Evolutionary conservation across 2,888 invertebrate genomes (phyloP).

Genomic region (Lacanobia wlatinum): DNA sequence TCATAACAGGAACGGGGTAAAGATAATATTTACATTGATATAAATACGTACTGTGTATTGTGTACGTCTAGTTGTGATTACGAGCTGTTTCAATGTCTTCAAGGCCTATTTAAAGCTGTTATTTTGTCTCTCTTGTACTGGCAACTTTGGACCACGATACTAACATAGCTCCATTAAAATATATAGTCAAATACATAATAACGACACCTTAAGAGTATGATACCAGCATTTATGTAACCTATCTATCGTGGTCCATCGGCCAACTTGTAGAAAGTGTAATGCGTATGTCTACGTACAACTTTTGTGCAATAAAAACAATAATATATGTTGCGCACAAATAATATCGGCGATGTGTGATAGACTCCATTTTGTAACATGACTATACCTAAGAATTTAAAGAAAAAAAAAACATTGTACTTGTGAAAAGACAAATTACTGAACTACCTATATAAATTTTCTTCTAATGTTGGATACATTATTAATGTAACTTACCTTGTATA

Average conservation of each 20-base stretch:
- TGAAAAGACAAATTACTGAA: constrained; percentile 79
- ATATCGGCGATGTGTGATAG: constrained; percentile 81
- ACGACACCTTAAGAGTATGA: constrained; percentile 31
- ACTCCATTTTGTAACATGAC: constrained; percentile 82
- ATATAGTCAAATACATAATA: constrained; percentile 39
- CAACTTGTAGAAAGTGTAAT: constrained; percentile 50
- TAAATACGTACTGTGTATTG: constrained; percentile 51
- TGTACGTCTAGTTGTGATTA: constrained; percentile 56
- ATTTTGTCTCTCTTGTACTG: constrained; percentile 51
- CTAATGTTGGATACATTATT: constrained; percentile 84
- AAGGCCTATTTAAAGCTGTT: constrained; percentile 51
- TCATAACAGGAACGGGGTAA: constrained; percentile 78
- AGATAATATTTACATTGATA: constrained; percentile 71
- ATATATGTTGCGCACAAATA: constrained; percentile 84
- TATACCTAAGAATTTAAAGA: constrained; percentile 75
- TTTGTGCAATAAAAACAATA: constrained; percentile 67
- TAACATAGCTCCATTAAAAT: constrained; percentile 37
- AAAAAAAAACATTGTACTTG: constrained; percentile 64
- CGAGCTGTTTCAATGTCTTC: constrained; percentile 82
- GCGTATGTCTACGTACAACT: constrained; percentile 62
- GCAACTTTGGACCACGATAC: constrained; percentile 61
- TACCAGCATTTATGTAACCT: constrained; percentile 54
- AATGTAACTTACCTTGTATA: constrained; percentile 88
- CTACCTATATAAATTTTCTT: constrained; percentile 80
- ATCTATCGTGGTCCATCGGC: constrained; percentile 66